phyloP scores from a whole-genome alignment of 2,888 invertebrate genomes.

The Callyntrura sp. region DNA sequence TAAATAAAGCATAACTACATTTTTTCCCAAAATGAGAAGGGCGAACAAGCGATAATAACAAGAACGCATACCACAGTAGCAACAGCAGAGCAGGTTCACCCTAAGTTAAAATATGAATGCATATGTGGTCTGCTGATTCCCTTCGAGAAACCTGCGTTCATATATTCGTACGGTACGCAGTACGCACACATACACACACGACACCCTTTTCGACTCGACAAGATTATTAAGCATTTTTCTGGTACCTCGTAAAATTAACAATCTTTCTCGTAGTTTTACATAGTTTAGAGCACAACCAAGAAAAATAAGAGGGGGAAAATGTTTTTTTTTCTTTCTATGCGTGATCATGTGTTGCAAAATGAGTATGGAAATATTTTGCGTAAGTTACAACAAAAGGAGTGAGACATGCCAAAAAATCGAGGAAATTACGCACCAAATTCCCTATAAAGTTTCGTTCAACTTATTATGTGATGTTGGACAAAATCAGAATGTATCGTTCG shows the following conservation, averaged over 20 bases:
- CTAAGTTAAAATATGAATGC: background rate
- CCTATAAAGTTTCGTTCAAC: background rate
- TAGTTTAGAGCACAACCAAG: background rate
- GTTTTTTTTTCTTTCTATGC: constrained; percentile 16
- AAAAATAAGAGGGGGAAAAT: background rate
- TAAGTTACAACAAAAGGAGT: background rate
- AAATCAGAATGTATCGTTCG: background rate
- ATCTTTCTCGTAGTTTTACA: background rate
- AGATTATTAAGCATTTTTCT: constrained; percentile 3
- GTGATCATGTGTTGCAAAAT: constrained; percentile 57
- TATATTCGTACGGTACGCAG: no score
- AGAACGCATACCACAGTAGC: background rate
- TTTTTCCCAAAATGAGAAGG: constrained; percentile 24
- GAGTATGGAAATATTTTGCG: constrained; percentile 10
- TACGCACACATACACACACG: background rate
- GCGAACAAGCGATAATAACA: constrained; percentile 6
- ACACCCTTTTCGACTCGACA: constrained; percentile 1
- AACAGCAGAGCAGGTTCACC: background rate
- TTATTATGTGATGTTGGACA: no score
- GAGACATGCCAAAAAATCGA: background rate
- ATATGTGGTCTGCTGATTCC: constrained; percentile 9
- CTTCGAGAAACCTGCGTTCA: background rate
- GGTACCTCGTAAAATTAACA: constrained; percentile 18
- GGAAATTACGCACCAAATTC: constrained; percentile 11
- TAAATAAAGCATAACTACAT: constrained; percentile 23